Evolutionary conservation across 2,888 invertebrate genomes (phyloP).

Genomic region (Brachylomia viminalis): DNA sequence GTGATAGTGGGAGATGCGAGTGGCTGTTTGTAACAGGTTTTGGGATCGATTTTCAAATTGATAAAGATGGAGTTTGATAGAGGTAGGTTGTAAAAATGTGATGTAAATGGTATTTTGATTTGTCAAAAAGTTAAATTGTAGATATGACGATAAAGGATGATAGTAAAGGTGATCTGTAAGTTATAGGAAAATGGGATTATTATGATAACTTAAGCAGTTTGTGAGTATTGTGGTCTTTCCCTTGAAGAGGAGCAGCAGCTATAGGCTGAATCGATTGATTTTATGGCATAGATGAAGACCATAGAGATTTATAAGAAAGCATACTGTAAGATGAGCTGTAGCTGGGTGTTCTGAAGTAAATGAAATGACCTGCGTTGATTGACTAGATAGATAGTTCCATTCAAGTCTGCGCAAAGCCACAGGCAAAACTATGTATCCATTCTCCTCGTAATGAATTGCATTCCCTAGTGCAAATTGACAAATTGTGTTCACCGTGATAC

Average conservation of each 20-base stretch:
- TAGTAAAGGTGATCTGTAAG: no score
- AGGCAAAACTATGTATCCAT: background rate
- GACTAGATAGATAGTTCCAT: background rate
- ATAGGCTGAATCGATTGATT: background rate
- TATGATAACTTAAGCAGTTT: background rate
- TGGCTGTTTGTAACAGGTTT: background rate
- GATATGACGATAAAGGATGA: no score
- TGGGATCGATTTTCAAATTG: constrained; percentile 3
- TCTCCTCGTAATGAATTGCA: background rate
- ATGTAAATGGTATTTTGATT: no score
- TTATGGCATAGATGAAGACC: background rate
- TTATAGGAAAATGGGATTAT: background rate
- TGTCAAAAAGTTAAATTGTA: no score
- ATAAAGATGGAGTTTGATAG: background rate
- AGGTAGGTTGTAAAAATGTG: no score
- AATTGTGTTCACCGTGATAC: constrained; percentile 7
- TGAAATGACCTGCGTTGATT: no score
- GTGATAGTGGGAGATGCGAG: constrained; percentile 4
- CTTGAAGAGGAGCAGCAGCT: background rate
- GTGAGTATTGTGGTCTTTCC: background rate
- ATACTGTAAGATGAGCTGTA: no score
- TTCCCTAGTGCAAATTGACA: background rate
- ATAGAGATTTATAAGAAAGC: no score
- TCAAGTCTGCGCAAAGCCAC: background rate
- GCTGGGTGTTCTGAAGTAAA: no score